Percentiles rank a stretch among this genome's conserved stretches.
These are phyloP conservation scores for Neoitamus cyanurus DNA, from an alignment of 2,888 invertebrate species.

Conservation along the genomic window DNA sequence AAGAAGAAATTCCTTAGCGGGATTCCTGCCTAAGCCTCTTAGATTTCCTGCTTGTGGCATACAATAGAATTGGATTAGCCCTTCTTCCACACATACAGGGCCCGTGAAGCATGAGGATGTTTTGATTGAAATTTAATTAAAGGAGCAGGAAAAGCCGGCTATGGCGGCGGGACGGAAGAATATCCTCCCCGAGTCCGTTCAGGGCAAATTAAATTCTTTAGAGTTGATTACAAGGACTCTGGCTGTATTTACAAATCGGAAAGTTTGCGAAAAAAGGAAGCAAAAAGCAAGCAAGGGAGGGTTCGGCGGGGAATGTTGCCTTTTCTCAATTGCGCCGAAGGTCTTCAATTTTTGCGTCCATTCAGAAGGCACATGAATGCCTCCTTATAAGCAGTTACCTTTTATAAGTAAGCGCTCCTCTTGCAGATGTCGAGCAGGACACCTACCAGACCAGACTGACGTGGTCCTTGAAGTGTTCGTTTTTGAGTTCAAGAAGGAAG, in stretches of 20 bases:
- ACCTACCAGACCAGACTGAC: not conserved
- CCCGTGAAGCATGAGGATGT: not conserved
- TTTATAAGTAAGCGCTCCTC: not conserved
- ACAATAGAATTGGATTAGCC: slow-evolving; percentile 5
- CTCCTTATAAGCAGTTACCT: not conserved
- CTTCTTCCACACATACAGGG: not conserved
- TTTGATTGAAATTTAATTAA: slow-evolving; percentile 5
- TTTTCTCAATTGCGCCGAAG: not conserved
- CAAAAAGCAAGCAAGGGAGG: not conserved
- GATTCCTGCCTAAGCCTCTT: not conserved
- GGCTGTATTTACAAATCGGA: not conserved
- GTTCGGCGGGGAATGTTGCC: not conserved
- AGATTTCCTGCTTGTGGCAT: not conserved
- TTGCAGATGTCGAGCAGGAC: slow-evolving; percentile 5
- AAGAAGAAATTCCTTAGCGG: not conserved
- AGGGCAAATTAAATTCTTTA: not conserved
- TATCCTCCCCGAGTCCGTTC: not conserved
- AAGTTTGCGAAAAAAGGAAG: not conserved
- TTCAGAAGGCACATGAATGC: not conserved
- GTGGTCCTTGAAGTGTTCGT: slow-evolving; percentile 1
- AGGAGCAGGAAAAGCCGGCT: not conserved
- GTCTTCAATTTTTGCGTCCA: not conserved
- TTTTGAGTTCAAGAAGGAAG: not conserved
- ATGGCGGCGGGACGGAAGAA: not conserved
- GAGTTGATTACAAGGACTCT: not conserved